These are phyloP conservation scores for Chorisops tibialis DNA, from an alignment of 2,888 invertebrate species.

Conservation along the genomic window DNA sequence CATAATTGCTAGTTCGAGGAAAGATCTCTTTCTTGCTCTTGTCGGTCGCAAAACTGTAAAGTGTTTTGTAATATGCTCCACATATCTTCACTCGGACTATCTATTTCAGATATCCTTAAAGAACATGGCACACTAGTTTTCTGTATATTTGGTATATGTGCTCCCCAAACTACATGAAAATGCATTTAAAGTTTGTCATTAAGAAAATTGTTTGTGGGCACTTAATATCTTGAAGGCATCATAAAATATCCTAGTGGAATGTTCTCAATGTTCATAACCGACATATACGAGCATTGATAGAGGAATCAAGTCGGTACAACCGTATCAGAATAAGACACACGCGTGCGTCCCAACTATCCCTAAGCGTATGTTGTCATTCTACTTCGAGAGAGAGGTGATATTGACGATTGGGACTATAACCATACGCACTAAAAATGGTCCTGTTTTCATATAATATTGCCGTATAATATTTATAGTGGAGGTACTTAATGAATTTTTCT, in stretches of 20 bases:
- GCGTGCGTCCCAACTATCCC: too few relatives aligned
- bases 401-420: conserved; percentile 19
- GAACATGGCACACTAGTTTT: neutral
- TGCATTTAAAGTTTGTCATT: conserved; percentile 29
- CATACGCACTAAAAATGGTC: conserved; percentile 8
- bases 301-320: neutral
- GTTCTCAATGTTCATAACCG: conserved; percentile 4
- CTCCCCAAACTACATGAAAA: conserved; percentile 17
- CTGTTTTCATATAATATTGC: conserved; percentile 22
- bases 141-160: neutral
- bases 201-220: conserved; percentile 27
- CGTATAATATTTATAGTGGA: conserved; percentile 26
- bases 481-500: conserved; percentile 26
- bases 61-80: conserved; percentile 15
- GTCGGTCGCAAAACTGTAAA: conserved; percentile 15
- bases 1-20: neutral
- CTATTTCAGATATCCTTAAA: conserved; percentile 5
- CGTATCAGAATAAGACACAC: neutral
- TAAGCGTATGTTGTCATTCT: neutral
- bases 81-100: conserved; percentile 10
- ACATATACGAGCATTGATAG: neutral
- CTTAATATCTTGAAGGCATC: conserved; percentile 19
- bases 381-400: conserved; percentile 3
- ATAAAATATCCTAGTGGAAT: conserved; percentile 11
- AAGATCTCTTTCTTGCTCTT: neutral